Conservation (phyloP, 2,888 invertebrate species). For the Hydrotaea diabolus region DNA sequence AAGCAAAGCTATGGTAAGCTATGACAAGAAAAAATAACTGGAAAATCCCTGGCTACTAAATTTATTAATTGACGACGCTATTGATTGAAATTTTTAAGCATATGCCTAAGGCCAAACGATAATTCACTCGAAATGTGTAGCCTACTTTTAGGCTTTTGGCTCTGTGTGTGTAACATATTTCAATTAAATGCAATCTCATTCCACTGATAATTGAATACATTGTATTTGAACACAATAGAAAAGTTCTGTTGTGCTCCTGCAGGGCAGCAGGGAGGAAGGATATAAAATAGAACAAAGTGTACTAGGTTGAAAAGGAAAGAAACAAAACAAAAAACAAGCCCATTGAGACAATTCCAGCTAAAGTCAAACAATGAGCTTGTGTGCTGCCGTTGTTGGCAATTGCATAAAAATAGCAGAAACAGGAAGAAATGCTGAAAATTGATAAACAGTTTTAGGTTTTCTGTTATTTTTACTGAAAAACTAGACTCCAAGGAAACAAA, state of each 20-base stretch:
- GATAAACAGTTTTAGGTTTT: not conserved
- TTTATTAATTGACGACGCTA: no score
- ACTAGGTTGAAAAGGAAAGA: not conserved
- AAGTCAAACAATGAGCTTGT: not conserved
- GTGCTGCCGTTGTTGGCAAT: not conserved
- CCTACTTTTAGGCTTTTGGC: slow-evolving; percentile 55
- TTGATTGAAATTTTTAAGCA: not conserved
- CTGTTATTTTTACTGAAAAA: not conserved
- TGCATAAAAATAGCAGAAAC: not conserved
- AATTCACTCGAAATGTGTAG: slow-evolving; percentile 31
- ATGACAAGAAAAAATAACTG: no score
- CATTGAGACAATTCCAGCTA: slow-evolving; percentile 19
- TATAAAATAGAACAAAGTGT: not conserved
- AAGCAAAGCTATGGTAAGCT: no score
- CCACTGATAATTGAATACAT: not conserved
- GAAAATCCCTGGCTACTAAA: no score
- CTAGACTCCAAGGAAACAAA: slow-evolving; percentile 16
- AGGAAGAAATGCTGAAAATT: slow-evolving; percentile 21
- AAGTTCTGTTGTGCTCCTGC: not conserved
- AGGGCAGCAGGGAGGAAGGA: not conserved
- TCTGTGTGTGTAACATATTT: slow-evolving; percentile 16
- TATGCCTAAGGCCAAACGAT: not conserved
- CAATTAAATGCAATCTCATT: slow-evolving; percentile 18
- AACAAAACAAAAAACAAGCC: not conserved
- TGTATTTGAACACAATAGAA: not conserved